Base-by-base conservation (phyloP, 2,113 vertebrate genomes). In the Morone saxatilis region DNA sequence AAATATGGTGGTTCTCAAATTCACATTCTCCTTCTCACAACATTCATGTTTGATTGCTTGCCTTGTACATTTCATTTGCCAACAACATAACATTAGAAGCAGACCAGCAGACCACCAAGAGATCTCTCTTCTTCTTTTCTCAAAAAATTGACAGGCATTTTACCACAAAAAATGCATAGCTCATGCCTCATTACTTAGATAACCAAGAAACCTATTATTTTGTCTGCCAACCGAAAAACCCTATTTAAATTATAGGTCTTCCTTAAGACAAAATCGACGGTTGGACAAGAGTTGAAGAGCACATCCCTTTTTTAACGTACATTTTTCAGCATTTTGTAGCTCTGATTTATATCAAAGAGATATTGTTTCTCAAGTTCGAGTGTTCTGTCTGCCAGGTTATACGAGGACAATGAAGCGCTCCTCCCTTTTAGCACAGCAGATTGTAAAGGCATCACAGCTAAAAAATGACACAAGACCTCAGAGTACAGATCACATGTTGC, bases 221-320 rank as follows among this genome's bases (percentile, higher is more conserved):
- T 22, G 48, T 61, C 71, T 71, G 57, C 41, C 47, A 80, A 56
- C 74, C 43, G 14, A 82, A 56, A 84, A 78, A 56, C 25, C 61
- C n/a, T 48, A 47, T 70, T 80, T 14, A 86, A 92, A 92, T 90
- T 63, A 86, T 22, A 83, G 78, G 78, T 48, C 78, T 83, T 69
- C 9, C 20, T 84, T 31, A 6, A 1, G 59, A 73, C 36, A 67
- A 72, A 31, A 68, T 40, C 1, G 11, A 48, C 62, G 13, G 31
- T 57, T 68, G 31, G 60, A 54, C 7, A 36, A 56, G 25, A 60
- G 17, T 40, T 71, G 40, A 76, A 61, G 36, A 79, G 74, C 41
- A 66, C 47, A 74, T 81, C 65, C 22, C 1, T 22, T 17, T 1
- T 81, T 68, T 14, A 47, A 53, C 47, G n/a, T 66, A 17, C 17